phyloP scores from a whole-genome alignment of 2,888 invertebrate genomes.

The Caenorhabditis becei region DNA sequence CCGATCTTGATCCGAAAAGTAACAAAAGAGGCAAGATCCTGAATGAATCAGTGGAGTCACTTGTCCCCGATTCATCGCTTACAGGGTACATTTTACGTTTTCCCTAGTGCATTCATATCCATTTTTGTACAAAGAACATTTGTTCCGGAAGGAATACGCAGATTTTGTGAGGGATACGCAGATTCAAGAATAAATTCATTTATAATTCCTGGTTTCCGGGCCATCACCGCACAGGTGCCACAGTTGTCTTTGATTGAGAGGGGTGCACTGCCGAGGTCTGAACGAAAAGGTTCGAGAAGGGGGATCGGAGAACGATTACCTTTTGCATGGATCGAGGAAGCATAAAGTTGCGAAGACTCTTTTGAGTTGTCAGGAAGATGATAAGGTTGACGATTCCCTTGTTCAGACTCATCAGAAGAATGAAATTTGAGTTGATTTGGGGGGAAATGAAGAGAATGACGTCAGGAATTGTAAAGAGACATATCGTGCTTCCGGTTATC shows the following conservation, averaged over 20 bases:
- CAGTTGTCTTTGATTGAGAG: background rate
- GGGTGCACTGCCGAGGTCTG: background rate
- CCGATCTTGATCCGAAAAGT: too few species aligned
- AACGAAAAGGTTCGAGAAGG: background rate
- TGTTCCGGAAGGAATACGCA: too few species aligned
- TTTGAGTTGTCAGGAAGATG: constrained; percentile 60
- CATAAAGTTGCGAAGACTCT: constrained; percentile 53
- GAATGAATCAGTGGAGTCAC: too few species aligned
- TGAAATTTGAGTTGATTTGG: constrained; percentile 29
- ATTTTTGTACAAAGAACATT: too few species aligned
- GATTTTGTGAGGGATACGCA: too few species aligned
- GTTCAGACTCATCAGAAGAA: constrained; percentile 67
- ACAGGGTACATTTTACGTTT: too few species aligned
- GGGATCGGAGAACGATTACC: background rate
- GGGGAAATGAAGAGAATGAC: constrained; percentile 48
- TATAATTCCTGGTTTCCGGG: too few species aligned
- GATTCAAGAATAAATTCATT: background rate
- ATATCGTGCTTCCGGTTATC: constrained; percentile 54
- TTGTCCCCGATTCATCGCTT: too few species aligned
- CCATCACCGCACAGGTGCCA: background rate
- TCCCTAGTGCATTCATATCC: too few species aligned
- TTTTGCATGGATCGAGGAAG: constrained; percentile 5
- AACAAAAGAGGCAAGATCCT: too few species aligned
- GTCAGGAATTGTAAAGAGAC: constrained; percentile 61
- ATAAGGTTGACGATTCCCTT: constrained; percentile 65